Evolutionary conservation across 2,797 vertebrate genomes (phyloP).

Genomic region (Platyrinchus mystaceus): DNA sequence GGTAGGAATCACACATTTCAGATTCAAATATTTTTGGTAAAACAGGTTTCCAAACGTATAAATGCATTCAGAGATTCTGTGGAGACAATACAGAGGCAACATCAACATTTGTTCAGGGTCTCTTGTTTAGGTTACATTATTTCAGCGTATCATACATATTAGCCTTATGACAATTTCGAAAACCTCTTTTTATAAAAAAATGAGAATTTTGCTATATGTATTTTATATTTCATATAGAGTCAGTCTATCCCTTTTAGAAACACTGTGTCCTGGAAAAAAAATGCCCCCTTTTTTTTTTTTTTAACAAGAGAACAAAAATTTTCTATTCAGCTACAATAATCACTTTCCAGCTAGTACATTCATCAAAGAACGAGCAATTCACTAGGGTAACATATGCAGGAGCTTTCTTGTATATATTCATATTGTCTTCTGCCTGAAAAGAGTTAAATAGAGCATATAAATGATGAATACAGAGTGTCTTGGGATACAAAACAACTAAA

Average conservation of each 20-base stretch:
- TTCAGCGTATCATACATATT: neutral
- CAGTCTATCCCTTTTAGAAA: neutral
- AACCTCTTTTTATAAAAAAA: neutral
- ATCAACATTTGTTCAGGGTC: neutral
- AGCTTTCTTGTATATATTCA: constrained; percentile 69
- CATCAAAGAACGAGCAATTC: constrained; percentile 72
- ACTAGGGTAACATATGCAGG: constrained; percentile 76
- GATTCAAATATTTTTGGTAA: neutral
- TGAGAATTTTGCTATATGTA: neutral
- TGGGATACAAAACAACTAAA: constrained; percentile 69
- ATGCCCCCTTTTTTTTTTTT: neutral
- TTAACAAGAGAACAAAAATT: constrained; percentile 10
- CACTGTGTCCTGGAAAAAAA: neutral
- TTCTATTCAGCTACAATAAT: constrained; percentile 36
- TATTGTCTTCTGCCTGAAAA: constrained; percentile 65
- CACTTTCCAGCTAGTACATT: constrained; percentile 16
- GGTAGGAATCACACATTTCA: neutral
- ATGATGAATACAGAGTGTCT: constrained; percentile 73
- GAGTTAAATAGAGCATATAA: constrained; percentile 80
- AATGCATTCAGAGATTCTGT: neutral
- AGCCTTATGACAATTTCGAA: neutral
- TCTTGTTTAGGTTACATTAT: neutral
- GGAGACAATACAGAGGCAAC: neutral
- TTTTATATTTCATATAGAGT: neutral
- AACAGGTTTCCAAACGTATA: neutral